Conservation (phyloP, 2,888 invertebrate species). For the Sipha maydis region DNA sequence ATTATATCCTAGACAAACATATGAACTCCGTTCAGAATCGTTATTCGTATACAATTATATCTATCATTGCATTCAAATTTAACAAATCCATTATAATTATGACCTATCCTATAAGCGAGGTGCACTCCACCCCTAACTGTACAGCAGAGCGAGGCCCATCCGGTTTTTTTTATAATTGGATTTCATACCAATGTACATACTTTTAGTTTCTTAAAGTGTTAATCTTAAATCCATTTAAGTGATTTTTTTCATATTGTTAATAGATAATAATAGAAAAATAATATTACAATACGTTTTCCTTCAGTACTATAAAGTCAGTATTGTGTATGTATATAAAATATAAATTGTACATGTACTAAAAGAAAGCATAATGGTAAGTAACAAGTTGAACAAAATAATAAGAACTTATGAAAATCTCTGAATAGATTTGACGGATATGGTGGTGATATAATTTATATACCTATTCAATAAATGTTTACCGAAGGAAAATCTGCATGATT, state of each 20-base stretch:
- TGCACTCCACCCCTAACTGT: too few relatives aligned
- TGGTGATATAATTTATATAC: neutral
- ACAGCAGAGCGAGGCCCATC: too few relatives aligned
- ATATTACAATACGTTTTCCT: neutral
- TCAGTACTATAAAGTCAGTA: neutral
- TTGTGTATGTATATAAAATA: neutral
- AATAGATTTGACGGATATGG: neutral
- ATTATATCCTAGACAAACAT: too few relatives aligned
- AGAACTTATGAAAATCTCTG: neutral
- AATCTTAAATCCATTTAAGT: neutral
- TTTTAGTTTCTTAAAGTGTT: neutral
- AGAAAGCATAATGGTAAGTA: neutral
- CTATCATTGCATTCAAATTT: too few relatives aligned
- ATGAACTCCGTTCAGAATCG: too few relatives aligned
- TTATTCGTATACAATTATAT: too few relatives aligned
- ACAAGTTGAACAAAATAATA: neutral
- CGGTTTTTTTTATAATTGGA: too few relatives aligned
- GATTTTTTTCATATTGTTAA: neutral
- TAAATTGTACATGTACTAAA: neutral
- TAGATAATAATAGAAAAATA: neutral
- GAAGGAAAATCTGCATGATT: neutral
- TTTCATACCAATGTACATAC: neutral
- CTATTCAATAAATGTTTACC: slow-evolving; percentile 19
- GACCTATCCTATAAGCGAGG: too few relatives aligned
- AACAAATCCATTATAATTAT: too few relatives aligned